phyloP scores from a whole-genome alignment of 2,888 invertebrate species.

The Philereme vetulata region DNA sequence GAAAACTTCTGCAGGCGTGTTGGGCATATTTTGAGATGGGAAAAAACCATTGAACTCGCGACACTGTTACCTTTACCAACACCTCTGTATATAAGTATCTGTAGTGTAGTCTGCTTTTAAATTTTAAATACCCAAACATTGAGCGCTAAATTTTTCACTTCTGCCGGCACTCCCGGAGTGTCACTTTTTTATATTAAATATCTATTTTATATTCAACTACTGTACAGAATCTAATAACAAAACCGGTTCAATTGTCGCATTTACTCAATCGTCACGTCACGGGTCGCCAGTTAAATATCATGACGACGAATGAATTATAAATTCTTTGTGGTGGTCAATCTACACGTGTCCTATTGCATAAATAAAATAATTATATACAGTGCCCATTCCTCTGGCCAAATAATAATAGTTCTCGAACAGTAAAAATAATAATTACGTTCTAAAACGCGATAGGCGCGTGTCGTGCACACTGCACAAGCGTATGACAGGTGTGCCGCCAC shows the following conservation, averaged over 20 bases:
- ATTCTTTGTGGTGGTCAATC: slow-evolving; percentile 35
- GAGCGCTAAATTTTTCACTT: no score
- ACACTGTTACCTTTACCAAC: no score
- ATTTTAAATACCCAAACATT: no score
- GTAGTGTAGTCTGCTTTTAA: no score
- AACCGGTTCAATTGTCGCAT: background rate
- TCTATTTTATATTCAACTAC: no score
- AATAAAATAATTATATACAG: slow-evolving; percentile 36
- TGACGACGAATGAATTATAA: slow-evolving; percentile 38
- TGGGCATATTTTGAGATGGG: no score
- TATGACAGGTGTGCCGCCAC: slow-evolving; percentile 51
- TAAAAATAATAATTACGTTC: slow-evolving; percentile 45
- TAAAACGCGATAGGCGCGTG: slow-evolving; percentile 53
- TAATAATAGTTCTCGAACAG: background rate
- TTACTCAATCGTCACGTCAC: background rate
- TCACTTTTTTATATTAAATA: no score
- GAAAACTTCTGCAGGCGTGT: no score
- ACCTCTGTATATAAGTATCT: no score
- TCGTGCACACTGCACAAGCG: slow-evolving; percentile 49
- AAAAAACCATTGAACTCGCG: no score
- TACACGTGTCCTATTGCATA: slow-evolving; percentile 43
- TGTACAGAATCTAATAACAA: background rate
- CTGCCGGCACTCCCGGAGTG: no score
- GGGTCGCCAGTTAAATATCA: slow-evolving; percentile 28
- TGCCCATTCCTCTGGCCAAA: background rate